Evolutionary conservation across 2,797 vertebrate genomes (phyloP).

Genomic region (Acanthurus lineatus): DNA sequence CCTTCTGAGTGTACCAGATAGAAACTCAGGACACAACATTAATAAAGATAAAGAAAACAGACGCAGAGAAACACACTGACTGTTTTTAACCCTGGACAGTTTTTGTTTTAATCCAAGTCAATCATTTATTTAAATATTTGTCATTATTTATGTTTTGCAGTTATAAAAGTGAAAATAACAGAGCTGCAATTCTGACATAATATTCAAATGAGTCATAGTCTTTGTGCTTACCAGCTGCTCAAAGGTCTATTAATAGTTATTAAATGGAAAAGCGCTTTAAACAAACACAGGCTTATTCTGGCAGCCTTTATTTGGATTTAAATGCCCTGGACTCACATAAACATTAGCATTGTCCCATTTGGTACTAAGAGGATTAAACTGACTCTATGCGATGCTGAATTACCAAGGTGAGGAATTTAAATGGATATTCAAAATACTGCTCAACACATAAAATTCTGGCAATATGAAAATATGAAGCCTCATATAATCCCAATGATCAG

Average conservation of each 20-base stretch:
- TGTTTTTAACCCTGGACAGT: neutral
- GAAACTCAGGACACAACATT: constrained; percentile 23
- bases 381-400: constrained; percentile 27
- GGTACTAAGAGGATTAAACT: constrained; percentile 51
- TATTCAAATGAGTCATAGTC: constrained; percentile 54
- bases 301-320: constrained; percentile 61
- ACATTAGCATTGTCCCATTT: constrained; percentile 64
- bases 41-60: constrained; percentile 10
- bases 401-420: constrained; percentile 1
- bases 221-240: constrained; percentile 66
- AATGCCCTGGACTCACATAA: constrained; percentile 56
- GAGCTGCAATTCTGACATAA: constrained; percentile 32
- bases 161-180: constrained; percentile 25
- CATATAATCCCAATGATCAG: neutral
- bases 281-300: constrained; percentile 59
- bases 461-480: neutral
- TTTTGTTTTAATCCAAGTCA: neutral
- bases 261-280: constrained; percentile 57
- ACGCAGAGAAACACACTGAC: neutral
- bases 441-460: neutral
- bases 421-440: constrained; percentile 6
- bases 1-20: constrained; percentile 19
- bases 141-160: constrained; percentile 10
- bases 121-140: neutral
- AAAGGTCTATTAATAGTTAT: constrained; percentile 66